Conservation (phyloP, 2,797 vertebrate genomes). For the Ambastaia sidthimunki region DNA sequence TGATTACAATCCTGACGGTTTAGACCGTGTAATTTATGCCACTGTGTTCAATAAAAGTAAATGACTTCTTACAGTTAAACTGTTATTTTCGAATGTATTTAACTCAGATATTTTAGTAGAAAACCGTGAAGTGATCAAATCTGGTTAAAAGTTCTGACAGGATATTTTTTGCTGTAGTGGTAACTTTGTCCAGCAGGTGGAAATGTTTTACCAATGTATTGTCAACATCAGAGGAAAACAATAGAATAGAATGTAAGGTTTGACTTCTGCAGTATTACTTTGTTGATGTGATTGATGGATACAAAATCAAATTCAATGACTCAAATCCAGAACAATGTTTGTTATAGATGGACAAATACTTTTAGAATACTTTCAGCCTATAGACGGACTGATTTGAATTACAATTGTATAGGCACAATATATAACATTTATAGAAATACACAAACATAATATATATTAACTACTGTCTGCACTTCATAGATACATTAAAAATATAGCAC, state of each 20-base stretch:
- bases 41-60: neutral
- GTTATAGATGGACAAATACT: neutral
- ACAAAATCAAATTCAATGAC: no score
- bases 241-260: neutral
- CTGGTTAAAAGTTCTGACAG: neutral
- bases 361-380: neutral
- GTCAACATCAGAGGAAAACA: neutral
- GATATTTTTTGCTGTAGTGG: neutral
- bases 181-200: conserved; percentile 34
- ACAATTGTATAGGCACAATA: neutral
- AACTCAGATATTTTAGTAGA: neutral
- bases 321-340: neutral
- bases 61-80: neutral
- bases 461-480: neutral
- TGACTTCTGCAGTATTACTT: neutral
- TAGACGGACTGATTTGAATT: neutral
- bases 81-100: neutral
- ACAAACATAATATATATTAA: neutral
- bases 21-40: neutral
- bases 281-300: no score
- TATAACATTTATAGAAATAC: neutral
- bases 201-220: neutral
- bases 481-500: neutral
- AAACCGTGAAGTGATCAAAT: neutral
- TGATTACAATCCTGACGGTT: neutral